A percentile compares a stretch with the other conserved stretches of the same genome.
phyloP scores from a whole-genome alignment of 2,888 invertebrate species.

The Athalia cordata region DNA sequence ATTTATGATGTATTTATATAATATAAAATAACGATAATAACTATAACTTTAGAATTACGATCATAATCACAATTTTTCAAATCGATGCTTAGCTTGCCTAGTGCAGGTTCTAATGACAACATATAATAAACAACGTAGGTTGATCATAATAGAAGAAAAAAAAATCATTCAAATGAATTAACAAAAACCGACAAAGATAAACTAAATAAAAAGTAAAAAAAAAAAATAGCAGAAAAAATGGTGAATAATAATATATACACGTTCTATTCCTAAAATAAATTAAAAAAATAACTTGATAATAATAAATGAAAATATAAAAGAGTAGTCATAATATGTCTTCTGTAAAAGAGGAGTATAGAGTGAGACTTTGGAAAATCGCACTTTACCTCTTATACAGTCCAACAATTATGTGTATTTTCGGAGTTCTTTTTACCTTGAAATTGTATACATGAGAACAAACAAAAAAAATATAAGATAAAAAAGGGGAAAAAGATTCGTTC shows the following conservation, averaged over 20 bases:
- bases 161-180: not conserved
- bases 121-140: no score
- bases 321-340: not conserved
- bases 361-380: slow-evolving; percentile 38
- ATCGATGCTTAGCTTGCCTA: not conserved
- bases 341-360: slow-evolving; percentile 15
- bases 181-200: not conserved
- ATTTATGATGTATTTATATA: slow-evolving; percentile 7
- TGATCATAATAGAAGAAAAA: no score
- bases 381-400: slow-evolving; percentile 17
- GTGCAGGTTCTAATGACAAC: no score
- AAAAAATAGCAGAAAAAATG: not conserved
- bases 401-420: slow-evolving; percentile 34
- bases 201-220: not conserved
- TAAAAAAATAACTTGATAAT: not conserved
- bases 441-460: not conserved
- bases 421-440: slow-evolving; percentile 18
- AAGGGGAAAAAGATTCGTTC: no score
- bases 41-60: not conserved
- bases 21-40: not conserved
- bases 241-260: not conserved
- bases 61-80: not conserved
- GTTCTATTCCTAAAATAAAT: not conserved
- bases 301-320: not conserved
- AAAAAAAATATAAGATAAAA: not conserved